Conservation (phyloP, 2,113 vertebrate genomes). For the Ornithorhynchus anatinus region DNA sequence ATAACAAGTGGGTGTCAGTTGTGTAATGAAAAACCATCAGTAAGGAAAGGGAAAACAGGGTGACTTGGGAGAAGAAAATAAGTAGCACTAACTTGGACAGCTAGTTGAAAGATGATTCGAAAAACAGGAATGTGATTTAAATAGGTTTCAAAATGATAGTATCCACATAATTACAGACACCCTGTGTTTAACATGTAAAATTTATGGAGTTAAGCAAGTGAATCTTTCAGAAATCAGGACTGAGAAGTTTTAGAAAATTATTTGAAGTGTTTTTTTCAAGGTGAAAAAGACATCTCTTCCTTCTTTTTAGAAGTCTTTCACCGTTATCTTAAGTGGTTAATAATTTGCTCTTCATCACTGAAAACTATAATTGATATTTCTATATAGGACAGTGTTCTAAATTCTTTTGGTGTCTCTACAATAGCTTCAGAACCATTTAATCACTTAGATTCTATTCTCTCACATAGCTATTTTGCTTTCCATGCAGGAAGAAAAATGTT, state of each 20-base stretch:
- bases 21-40: no score
- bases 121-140: no score
- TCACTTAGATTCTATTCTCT: conserved; percentile 6
- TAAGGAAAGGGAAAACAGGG: no score
- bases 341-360: background rate
- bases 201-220: no score
- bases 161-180: no score
- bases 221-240: background rate
- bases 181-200: no score
- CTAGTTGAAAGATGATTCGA: no score
- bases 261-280: background rate
- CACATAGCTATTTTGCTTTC: conserved; percentile 16
- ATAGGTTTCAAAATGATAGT: no score
- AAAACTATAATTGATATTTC: conserved; percentile 11
- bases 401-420: conserved; percentile 9
- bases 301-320: background rate
- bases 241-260: background rate
- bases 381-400: background rate
- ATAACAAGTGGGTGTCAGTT: no score
- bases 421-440: conserved; percentile 12
- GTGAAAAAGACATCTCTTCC: background rate
- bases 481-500: conserved; percentile 11
- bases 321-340: background rate
- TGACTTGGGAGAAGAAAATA: no score
- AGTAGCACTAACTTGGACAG: no score